Base-by-base conservation (phyloP, 1,140 invertebrate species). In the Hesperophylax magnus region DNA sequence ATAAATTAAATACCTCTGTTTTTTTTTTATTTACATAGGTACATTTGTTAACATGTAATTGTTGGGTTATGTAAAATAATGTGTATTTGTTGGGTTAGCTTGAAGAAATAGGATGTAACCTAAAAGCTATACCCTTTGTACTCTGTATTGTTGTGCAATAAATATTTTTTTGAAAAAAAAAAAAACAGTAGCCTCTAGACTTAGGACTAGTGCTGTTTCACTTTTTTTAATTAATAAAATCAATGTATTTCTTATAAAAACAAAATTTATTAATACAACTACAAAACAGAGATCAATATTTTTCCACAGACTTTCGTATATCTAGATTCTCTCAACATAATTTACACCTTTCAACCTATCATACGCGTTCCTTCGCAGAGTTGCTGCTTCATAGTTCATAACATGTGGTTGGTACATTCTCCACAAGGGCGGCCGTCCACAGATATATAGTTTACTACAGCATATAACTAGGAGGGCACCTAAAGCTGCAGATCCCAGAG, bases 401-500 rank as follows among this genome's bases (percentile, higher is more conserved):
- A 47, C 56, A 7, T 75, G 71, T 0, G 18, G 71, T 17, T 75
- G 71, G 22, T 75, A 75, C 52, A 75, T 56, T n/a, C 24, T 18
- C 71, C 52, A 54, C 27, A n/a, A 17, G 7, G 22, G 71, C 0
- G 22, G 22, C 58, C 24, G 53, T 3, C 27, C 27, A 34, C 71
- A 56, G 14, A 56, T 27, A 24, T 34, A 75, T 2, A 67, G n/a
- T n/a, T 34, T 77, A 9, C 61, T 52, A 9, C 34, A 78, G 39
- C 27, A 82, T 0, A 82, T 27, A 1, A 60, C 74, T n/a, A 80
- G 27, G 14, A 80, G n/a, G 6, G 78, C 81, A n/a, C 72, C 81
- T 11, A 78, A 5, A 54, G 53, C 61, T 8, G 67, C 65, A 17
- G 74, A 75, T 0, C 71, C 77, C 17, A 82, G 52, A 11, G 78